Conservation (phyloP, 2,113 vertebrate genomes). For the Microcebus griseorufus region DNA sequence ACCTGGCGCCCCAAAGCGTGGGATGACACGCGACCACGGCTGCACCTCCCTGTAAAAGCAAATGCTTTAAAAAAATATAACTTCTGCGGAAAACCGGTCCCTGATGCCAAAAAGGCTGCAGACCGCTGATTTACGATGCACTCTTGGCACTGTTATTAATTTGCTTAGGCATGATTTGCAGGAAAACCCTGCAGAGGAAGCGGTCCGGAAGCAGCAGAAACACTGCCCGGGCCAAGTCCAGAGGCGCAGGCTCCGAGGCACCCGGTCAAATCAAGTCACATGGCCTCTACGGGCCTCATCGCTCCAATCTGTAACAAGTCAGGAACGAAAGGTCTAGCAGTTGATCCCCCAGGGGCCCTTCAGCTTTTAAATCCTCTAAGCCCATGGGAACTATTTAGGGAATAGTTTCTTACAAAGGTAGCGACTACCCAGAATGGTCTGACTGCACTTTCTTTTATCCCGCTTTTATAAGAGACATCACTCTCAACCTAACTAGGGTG, state of each 20-base stretch:
- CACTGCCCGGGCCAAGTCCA: fast-evolving
- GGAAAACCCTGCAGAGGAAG: neutral
- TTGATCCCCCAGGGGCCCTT: neutral
- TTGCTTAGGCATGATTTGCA: neutral
- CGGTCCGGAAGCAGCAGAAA: neutral
- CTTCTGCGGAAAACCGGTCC: neutral
- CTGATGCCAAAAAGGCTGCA: no score
- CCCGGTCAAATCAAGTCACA: neutral
- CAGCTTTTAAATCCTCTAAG: neutral
- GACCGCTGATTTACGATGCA: neutral
- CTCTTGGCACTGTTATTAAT: no score
- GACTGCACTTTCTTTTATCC: neutral
- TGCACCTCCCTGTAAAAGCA: neutral
- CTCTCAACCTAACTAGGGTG: neutral
- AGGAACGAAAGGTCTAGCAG: neutral
- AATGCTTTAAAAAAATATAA: neutral
- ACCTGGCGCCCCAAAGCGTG: neutral
- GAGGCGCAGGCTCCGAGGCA: neutral
- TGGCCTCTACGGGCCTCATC: neutral
- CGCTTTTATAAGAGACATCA: neutral
- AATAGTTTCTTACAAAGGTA: neutral
- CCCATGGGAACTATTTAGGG: neutral
- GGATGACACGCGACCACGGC: neutral
- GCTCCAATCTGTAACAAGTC: neutral
- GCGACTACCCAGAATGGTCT: neutral